Evolutionary conservation across 2,888 invertebrate species (phyloP), one percentile per base, ranked within the genome.

Genomic region (Mimas tiliae): DNA sequence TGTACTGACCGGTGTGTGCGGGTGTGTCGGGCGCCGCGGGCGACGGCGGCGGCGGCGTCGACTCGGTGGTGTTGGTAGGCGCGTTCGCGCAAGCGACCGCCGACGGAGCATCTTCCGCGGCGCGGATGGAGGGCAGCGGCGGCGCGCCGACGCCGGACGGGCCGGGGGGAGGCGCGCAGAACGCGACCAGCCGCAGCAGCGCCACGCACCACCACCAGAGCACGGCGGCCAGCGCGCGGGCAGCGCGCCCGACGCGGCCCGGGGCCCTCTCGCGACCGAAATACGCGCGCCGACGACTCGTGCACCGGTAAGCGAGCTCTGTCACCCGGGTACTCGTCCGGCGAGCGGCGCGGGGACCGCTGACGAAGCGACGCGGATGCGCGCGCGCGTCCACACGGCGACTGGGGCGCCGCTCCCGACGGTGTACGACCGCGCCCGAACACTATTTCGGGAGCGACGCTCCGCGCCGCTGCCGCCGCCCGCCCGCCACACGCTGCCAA

Each of bases 391-490:
- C 91, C 91, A 88, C 91, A 88, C 91, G 91, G 91, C 91, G 90
- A 92, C 93, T 92, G 92, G 85, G 85, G 88, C 88, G 90, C 86
- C 88, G 86, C 81, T 86, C 85, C 92, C 93, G 93, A 92, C 77
- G 76, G 79, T 84, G 79, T 84, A 88, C 93, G 93, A 92, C 91
- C 88, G 90, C 90, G 80, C 90, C 92, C 93, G 92, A 92, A 91
- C 92, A 91, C 93, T 93, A 93, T 93, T 93, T 93, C 93, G 91
- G 93, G 93, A 92, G 83, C 91, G 92, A 87, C 91, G 88, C 90
- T 87, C 88, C 89, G 86, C 90, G 85, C 88, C 89, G 88, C 88
- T 80, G 86, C 88, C 86, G 83, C 85, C 86, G 89, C 89, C 91
- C 92, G 90, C 90, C 90, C 91, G 89, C 85, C 86, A 82, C 89